A percentile compares a stretch with the other conserved stretches of the same genome.
These are phyloP conservation scores for Cosmia pyralina DNA, from an alignment of 2,888 invertebrate species.

Conservation along the genomic window DNA sequence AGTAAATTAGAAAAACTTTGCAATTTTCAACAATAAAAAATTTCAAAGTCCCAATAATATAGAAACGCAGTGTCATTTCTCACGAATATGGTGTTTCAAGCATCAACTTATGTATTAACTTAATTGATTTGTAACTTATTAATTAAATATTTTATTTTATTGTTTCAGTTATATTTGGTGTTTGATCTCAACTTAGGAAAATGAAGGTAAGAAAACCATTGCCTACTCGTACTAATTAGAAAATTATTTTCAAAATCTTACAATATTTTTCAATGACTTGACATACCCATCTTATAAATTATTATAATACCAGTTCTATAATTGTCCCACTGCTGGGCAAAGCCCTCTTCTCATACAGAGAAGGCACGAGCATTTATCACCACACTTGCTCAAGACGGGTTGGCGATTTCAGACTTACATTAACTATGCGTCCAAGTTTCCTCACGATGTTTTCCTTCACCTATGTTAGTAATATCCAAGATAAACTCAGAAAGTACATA, in stretches of 20 bases:
- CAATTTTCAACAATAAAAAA: neutral
- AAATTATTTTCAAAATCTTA: neutral
- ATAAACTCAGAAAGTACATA: too few species aligned
- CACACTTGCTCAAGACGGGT: too few species aligned
- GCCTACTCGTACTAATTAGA: neutral
- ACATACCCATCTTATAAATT: neutral
- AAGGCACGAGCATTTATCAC: too few species aligned
- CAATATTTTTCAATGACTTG: too few species aligned
- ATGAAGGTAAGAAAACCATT: conserved; percentile 64
- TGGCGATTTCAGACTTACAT: too few species aligned
- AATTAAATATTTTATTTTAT: neutral
- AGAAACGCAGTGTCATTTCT: neutral
- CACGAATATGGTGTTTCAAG: neutral
- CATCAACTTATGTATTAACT: too few species aligned
- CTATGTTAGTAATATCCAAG: too few species aligned
- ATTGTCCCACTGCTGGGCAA: too few species aligned
- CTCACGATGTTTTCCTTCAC: too few species aligned
- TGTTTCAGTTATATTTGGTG: conserved; percentile 45
- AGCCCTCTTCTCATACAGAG: too few species aligned
- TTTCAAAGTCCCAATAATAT: neutral
- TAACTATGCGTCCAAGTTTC: too few species aligned
- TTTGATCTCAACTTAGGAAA: conserved; percentile 46
- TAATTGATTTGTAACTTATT: neutral
- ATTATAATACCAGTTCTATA: too few species aligned
- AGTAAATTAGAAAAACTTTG: neutral